phyloP scores from a whole-genome alignment of 2,113 vertebrate species.

The Micromys minutus region DNA sequence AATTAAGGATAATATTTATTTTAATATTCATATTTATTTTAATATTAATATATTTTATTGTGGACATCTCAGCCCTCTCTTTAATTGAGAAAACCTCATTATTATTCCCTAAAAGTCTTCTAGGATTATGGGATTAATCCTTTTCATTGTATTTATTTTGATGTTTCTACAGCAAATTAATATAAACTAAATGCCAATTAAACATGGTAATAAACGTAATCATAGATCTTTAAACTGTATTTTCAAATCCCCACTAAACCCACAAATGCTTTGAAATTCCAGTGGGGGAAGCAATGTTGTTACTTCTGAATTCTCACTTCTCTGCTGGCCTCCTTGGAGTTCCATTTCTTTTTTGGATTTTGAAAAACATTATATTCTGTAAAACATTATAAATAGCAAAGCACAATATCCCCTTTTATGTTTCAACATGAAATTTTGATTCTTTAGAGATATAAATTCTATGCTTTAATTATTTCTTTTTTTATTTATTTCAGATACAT shows the following conservation, averaged over 20 bases:
- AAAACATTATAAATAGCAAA: no score
- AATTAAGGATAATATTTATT: neutral
- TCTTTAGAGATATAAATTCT: no score
- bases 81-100: no score
- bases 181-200: neutral
- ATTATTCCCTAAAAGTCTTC: neutral
- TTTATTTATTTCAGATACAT: no score
- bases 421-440: no score
- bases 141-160: neutral
- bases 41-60: neutral
- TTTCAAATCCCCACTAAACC: neutral
- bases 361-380: no score
- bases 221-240: neutral
- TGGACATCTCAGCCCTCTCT: no score
- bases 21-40: neutral
- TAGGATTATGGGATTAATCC: neutral
- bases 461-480: no score
- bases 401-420: no score
- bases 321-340: no score
- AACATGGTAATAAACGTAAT: neutral
- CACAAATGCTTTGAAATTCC: neutral
- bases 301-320: accelerated
- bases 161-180: no score
- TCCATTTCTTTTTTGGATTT: neutral
- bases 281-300: neutral